Evolutionary conservation across 1,140 invertebrate genomes (phyloP).

Genomic region (Cotesia typhae): DNA sequence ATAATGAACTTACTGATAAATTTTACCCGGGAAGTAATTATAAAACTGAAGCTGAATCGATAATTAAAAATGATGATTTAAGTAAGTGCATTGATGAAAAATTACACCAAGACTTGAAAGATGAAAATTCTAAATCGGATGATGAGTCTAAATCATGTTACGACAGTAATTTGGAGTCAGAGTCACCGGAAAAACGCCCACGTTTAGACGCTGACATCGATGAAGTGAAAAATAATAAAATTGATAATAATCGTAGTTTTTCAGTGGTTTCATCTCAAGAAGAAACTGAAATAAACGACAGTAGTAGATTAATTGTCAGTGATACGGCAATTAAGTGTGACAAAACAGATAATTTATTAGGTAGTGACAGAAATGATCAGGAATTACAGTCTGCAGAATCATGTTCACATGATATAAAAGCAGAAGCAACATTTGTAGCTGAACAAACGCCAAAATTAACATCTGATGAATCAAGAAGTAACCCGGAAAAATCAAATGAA

Average conservation of each 20-base stretch:
- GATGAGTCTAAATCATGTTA: slow-evolving; percentile 20
- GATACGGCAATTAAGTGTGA: neutral
- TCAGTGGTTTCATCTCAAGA: neutral
- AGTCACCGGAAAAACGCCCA: slow-evolving; percentile 26
- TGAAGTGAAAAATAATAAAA: slow-evolving; percentile 6
- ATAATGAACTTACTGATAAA: slow-evolving; percentile 40
- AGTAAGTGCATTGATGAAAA: slow-evolving; percentile 36
- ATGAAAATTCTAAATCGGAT: slow-evolving; percentile 16
- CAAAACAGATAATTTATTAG: neutral
- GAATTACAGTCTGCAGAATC: neutral
- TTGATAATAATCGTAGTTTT: neutral
- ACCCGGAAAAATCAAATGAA: slow-evolving; percentile 6
- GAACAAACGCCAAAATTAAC: neutral
- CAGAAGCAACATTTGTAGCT: neutral
- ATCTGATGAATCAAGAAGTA: neutral
- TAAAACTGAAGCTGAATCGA: slow-evolving; percentile 24
- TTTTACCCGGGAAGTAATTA: slow-evolving; percentile 35
- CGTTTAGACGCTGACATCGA: slow-evolving; percentile 9
- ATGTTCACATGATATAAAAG: neutral
- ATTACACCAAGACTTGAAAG: slow-evolving; percentile 37
- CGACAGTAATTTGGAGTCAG: slow-evolving; percentile 21
- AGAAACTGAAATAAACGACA: neutral
- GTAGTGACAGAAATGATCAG: neutral
- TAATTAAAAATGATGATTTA: slow-evolving; percentile 31
- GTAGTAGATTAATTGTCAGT: too few species aligned